Evolutionary conservation across 30 jellyfish, hydroid and myxozoan species (phyloP).

Genomic region (Rhopilema esculentum): DNA sequence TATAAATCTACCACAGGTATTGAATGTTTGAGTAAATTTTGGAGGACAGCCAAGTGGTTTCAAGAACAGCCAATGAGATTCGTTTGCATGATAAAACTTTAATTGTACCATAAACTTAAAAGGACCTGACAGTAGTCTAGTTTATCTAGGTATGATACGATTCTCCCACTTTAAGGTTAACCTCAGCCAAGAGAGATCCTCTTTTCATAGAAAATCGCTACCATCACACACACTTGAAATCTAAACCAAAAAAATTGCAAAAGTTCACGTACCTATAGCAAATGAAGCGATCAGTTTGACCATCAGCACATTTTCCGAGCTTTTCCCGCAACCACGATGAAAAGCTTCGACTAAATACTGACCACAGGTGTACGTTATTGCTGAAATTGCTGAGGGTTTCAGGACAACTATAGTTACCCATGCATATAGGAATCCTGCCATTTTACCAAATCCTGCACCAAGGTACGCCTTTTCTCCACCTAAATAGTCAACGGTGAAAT

Average conservation of each 20-base stretch:
- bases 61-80: no score
- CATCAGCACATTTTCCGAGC: slow-evolving; percentile 23
- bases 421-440: slow-evolving; percentile 74
- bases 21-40: no score
- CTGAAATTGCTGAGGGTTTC: slow-evolving; percentile 79
- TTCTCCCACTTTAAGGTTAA: no score
- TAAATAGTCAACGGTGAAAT: neutral
- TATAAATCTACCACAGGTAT: no score
- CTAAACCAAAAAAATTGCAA: neutral
- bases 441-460: slow-evolving; percentile 74
- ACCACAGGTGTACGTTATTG: slow-evolving; percentile 87
- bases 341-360: slow-evolving; percentile 76
- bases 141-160: no score
- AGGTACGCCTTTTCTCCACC: slow-evolving; percentile 89
- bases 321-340: slow-evolving; percentile 54
- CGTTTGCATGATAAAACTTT: no score
- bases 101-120: no score
- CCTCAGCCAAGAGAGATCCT: no score
- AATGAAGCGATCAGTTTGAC: slow-evolving; percentile 77
- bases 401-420: slow-evolving; percentile 61
- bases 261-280: slow-evolving; percentile 67
- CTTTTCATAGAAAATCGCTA: no score
- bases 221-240: neutral
- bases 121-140: no score
- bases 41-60: no score